These are phyloP conservation scores for Tenodera sinensis DNA, from an alignment of 2,888 invertebrate genomes.

Conservation along the genomic window DNA sequence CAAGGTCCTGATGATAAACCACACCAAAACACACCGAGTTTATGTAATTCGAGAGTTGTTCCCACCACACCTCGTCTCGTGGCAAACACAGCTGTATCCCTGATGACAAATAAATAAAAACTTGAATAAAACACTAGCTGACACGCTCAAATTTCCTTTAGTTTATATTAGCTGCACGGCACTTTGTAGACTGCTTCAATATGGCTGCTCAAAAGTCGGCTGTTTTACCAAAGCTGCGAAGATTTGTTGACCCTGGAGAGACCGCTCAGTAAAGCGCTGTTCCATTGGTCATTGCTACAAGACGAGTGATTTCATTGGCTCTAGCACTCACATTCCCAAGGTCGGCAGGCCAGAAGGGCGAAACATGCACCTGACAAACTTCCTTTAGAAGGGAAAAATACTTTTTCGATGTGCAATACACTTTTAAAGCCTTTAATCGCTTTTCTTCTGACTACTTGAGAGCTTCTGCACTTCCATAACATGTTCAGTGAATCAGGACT, in stretches of 20 bases:
- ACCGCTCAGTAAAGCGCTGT: conserved; percentile 36
- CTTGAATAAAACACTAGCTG: conserved; percentile 21
- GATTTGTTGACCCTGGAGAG: conserved; percentile 51
- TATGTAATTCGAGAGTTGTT: conserved; percentile 26
- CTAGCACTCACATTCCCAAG: conserved; percentile 42
- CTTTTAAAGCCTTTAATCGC: background rate
- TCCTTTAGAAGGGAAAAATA: conserved; percentile 11
- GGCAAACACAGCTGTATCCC: background rate
- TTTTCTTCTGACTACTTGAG: background rate
- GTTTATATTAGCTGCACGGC: conserved; percentile 30
- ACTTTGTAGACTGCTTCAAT: conserved; percentile 42
- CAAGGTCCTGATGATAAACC: conserved; percentile 31
- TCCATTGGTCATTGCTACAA: conserved; percentile 44
- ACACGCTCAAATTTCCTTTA: conserved; percentile 26
- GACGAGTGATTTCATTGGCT: conserved; percentile 44
- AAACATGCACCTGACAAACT: conserved; percentile 46
- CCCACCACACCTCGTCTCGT: background rate
- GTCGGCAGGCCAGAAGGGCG: conserved; percentile 48
- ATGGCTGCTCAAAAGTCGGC: conserved; percentile 50
- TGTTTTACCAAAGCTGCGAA: conserved; percentile 44
- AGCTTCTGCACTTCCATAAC: background rate
- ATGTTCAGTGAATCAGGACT: background rate
- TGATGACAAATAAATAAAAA: conserved; percentile 19
- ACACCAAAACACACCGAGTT: conserved; percentile 30
- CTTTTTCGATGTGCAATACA: background rate